Conservation (phyloP, 2,113 vertebrate species). For the Petrocephalus microphthalmus region DNA sequence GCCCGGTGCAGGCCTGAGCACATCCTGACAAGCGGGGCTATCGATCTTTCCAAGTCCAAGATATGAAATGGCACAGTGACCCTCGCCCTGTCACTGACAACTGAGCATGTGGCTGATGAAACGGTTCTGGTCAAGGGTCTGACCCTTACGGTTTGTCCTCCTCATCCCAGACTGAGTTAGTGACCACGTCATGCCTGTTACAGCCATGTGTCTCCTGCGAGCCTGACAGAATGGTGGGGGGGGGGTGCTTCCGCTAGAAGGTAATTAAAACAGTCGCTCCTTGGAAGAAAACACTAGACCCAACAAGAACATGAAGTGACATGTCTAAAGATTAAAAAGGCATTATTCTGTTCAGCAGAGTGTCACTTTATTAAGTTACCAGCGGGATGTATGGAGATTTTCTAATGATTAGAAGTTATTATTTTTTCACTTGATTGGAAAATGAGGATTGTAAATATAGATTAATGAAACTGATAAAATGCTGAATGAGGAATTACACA, state of each 20-base stretch:
- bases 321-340: neutral
- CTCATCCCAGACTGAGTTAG: neutral
- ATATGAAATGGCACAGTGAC: neutral
- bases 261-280: neutral
- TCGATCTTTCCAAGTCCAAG: neutral
- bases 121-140: neutral
- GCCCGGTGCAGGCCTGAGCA: neutral
- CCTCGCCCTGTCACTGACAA: neutral
- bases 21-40: conserved; percentile 4
- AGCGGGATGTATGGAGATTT: neutral
- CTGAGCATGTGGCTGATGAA: neutral
- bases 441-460: neutral
- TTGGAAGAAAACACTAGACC: neutral
- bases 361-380: neutral
- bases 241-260: neutral
- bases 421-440: conserved; percentile 16
- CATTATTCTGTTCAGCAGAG: neutral
- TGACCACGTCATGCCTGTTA: neutral
- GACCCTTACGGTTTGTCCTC: neutral
- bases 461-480: neutral
- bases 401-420: neutral
- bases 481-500: conserved; percentile 1
- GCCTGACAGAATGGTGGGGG: neutral
- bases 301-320: neutral
- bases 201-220: neutral